Evolutionary conservation across 2,797 vertebrate species (phyloP).

Genomic region (Acrossocheilus wenchowensis): DNA sequence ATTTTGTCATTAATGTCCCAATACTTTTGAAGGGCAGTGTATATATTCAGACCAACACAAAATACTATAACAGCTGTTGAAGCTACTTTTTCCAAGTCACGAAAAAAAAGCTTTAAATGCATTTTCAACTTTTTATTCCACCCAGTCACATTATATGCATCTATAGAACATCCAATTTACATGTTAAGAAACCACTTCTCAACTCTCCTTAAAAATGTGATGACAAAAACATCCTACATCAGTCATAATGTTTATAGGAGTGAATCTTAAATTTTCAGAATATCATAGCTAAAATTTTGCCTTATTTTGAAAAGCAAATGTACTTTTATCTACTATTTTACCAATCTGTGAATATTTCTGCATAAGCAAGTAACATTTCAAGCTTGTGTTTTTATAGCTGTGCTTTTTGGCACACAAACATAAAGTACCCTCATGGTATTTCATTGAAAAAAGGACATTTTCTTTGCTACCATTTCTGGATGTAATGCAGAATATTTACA

Average conservation of each 20-base stretch:
- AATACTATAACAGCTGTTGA: too few relatives aligned
- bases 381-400: conserved; percentile 22
- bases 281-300: not conserved
- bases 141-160: conserved; percentile 64
- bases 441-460: conserved; percentile 1
- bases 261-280: not conserved
- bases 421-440: conserved; percentile 8
- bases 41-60: too few relatives aligned
- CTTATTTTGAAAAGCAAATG: not conserved
- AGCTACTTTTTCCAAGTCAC: not conserved
- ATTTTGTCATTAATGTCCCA: too few relatives aligned
- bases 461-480: conserved; percentile 4
- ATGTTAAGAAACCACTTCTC: conserved; percentile 59
- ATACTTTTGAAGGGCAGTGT: too few relatives aligned
- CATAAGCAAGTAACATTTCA: conserved; percentile 23
- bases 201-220: conserved; percentile 51
- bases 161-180: conserved; percentile 65
- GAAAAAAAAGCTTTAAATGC: not conserved
- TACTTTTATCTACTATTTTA: not conserved
- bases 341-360: conserved; percentile 42
- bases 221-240: conserved; percentile 24
- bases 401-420: conserved; percentile 29
- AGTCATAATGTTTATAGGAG: not conserved
- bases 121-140: conserved; percentile 56
- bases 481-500: conserved; percentile 33